These are phyloP conservation scores for Melanaphis sacchari DNA, from an alignment of 1,140 invertebrate species.

Conservation along the genomic window DNA sequence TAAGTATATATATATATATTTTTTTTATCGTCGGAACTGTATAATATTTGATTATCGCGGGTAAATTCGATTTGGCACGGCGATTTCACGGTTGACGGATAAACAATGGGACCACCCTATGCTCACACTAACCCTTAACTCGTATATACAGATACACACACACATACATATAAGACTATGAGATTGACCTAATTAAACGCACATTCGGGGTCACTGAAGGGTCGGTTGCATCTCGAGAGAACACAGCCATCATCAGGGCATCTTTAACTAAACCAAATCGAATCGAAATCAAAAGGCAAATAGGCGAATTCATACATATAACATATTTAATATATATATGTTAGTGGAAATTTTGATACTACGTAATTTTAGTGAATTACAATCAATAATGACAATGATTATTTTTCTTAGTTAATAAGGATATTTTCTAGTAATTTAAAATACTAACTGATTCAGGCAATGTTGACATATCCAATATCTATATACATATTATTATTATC, in stretches of 20 bases:
- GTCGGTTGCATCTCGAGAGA: background rate
- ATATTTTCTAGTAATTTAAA: too few relatives aligned
- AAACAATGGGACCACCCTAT: slow-evolving; percentile 40
- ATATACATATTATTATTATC: too few relatives aligned
- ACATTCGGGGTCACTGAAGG: slow-evolving; percentile 19
- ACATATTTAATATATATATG: background rate
- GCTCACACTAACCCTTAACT: background rate
- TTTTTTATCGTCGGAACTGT: slow-evolving; percentile 43
- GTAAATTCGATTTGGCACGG: slow-evolving; percentile 44
- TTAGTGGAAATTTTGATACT: background rate
- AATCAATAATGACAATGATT: background rate
- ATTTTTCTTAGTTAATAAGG: too few relatives aligned
- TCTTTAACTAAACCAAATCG: background rate
- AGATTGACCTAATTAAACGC: slow-evolving; percentile 49
- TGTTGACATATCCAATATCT: too few relatives aligned
- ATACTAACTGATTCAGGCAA: too few relatives aligned
- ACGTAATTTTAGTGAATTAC: background rate
- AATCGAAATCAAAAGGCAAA: background rate
- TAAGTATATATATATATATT: background rate
- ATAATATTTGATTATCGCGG: slow-evolving; percentile 48
- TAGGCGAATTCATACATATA: background rate
- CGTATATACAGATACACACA: background rate
- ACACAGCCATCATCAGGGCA: background rate
- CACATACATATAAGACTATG: background rate
- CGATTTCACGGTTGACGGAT: slow-evolving; percentile 55